Base-by-base conservation (phyloP, 53 echinoderm and acorn worm species). In the Patiria pectinifera region DNA sequence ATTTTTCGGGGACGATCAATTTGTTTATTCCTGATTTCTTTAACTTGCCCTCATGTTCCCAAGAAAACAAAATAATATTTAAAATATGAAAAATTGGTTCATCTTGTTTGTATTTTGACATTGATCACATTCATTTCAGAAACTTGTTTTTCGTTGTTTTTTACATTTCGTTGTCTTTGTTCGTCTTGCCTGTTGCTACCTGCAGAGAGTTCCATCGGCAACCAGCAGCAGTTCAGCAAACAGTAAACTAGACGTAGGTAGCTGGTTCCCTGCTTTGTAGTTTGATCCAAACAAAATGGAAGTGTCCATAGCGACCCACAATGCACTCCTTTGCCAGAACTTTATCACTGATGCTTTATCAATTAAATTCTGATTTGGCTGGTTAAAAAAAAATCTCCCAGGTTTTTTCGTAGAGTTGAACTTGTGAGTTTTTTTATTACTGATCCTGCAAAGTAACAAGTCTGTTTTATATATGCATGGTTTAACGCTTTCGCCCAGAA, bases 221-320 rank as follows among this genome's bases (percentile, higher is more conserved):
- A 69, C 45, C 90, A 81, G 69, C 49, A 66, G 63, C 90, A 23
- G 81, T 69, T 90, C 90, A 7, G 90, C 90, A 44, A 48, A 80
- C 90, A 90, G 90, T 90, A 90, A 81, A 66, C 90, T 90, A 90
- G 90, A 90, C 80, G 90, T 90, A 90, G 63, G 90, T 90, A 90
- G 90, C 80, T 90, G 81, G 90, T 90, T 90, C 90, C 90, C 90
- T 81, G 90, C 90, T 90, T 69, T 6, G 43, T 16, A 21, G 78
- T 59, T 88, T 69, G 43, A 53, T 1, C 35, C 35, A 53, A 8
- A 53, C 53, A 69, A 90, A 90, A 81, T 69, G 24, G 80, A 80
- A 69, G 82, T 80, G 69, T 80, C 80, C 24, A 3, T 46, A 4
- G 19, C 21, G 14, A 15, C 47, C 13, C 46, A 0, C n/a, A 59